Evolutionary conservation across 1,140 invertebrate species (phyloP).

Genomic region (Drosophila kepulauana): DNA sequence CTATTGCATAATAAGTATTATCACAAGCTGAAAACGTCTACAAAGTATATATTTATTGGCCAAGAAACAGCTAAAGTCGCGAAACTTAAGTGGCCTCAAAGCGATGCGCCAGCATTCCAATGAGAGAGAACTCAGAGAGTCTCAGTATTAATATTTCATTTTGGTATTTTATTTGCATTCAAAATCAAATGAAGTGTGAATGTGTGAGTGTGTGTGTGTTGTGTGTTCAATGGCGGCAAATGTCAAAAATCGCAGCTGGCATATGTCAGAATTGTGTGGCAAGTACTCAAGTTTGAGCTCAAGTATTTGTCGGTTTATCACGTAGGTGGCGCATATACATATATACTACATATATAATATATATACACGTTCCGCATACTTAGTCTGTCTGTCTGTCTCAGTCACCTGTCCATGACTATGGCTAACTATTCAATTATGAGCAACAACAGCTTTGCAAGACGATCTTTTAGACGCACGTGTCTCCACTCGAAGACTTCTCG

Average conservation of each 20-base stretch:
- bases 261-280: slow-evolving; percentile 40
- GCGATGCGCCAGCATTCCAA: slow-evolving; percentile 40
- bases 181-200: slow-evolving; percentile 15
- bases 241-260: slow-evolving; percentile 39
- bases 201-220: slow-evolving; percentile 1
- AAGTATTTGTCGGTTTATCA: slow-evolving; percentile 53
- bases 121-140: slow-evolving; percentile 31
- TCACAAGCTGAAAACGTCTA: background rate
- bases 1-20: background rate
- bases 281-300: slow-evolving; percentile 21
- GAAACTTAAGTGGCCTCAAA: slow-evolving; percentile 21
- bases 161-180: slow-evolving; percentile 28
- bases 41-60: slow-evolving; percentile 17
- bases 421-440: slow-evolving; percentile 42
- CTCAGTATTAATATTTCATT: background rate
- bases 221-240: slow-evolving; percentile 50
- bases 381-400: slow-evolving; percentile 10
- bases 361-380: slow-evolving; percentile 44
- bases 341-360: slow-evolving; percentile 1
- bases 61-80: slow-evolving; percentile 8
- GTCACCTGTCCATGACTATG: background rate
- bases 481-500: background rate
- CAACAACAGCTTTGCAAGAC: background rate
- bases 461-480: slow-evolving; percentile 19
- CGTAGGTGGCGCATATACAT: slow-evolving; percentile 48